Evolutionary conservation across 2,888 invertebrate genomes (phyloP).

Genomic region (Lacanobia oleracea): DNA sequence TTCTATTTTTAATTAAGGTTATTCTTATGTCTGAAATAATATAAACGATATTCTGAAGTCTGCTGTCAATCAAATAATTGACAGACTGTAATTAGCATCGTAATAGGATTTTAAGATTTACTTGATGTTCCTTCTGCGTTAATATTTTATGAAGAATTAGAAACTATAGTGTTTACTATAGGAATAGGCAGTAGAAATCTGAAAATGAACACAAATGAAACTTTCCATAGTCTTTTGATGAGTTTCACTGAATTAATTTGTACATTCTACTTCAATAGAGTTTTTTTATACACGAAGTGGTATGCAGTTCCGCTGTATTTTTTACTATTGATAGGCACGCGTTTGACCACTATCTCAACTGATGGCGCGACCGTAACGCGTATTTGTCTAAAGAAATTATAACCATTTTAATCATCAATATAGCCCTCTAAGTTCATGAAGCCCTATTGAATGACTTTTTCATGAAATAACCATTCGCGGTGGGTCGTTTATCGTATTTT

Average conservation of each 20-base stretch:
- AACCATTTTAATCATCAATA: too few relatives aligned
- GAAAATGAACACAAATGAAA: not conserved
- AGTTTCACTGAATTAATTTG: not conserved
- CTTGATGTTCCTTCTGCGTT: not conserved
- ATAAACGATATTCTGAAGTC: constrained; percentile 6
- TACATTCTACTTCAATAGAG: not conserved
- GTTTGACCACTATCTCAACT: too few relatives aligned
- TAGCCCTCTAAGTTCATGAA: too few relatives aligned
- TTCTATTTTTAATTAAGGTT: not conserved
- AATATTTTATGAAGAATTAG: not conserved
- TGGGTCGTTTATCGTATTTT: too few relatives aligned
- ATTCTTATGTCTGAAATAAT: constrained; percentile 3
- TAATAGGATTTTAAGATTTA: constrained; percentile 5
- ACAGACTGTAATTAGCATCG: not conserved
- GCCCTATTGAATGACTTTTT: too few relatives aligned
- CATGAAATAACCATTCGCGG: too few relatives aligned
- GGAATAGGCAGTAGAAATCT: not conserved
- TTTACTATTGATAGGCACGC: too few relatives aligned
- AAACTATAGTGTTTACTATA: not conserved
- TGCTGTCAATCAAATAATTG: not conserved
- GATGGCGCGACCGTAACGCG: too few relatives aligned
- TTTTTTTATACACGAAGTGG: too few relatives aligned
- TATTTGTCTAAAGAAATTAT: too few relatives aligned
- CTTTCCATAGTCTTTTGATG: not conserved
- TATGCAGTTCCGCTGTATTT: too few relatives aligned